Evolutionary conservation across 2,888 invertebrate genomes (phyloP), one percentile per base, ranked within the genome.

Genomic region (Malthinus seriepunctatus): DNA sequence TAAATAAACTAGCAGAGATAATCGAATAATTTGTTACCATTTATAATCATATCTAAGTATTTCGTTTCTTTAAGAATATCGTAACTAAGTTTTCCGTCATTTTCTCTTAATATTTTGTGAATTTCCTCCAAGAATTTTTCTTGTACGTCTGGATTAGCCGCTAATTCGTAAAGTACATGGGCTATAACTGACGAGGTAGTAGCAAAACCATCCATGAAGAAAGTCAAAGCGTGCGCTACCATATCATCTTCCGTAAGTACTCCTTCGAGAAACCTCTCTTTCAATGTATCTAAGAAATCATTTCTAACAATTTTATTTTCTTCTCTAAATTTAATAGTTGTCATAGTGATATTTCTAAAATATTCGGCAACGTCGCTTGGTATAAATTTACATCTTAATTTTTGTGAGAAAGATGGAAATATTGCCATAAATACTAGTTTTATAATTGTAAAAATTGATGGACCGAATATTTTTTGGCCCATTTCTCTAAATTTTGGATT

Each of bases 171-270:
- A 1, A 76, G 67, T 1, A 75, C 55, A 50, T 76, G 80, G 37
- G 72, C 73, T 33, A 81, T 64, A 0, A 77, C 76, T 0, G 74
- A 70, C 0, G 80, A 78, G 10, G 79, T 80, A 0, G 82, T 82
- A 64, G 81, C 81, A 63, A 78, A 81, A 1, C 81, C 82, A 37
- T 82, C 82, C 1, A 74, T 46, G 56, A 79, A 80, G 60, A 80
- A 80, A 0, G 80, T 73, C 1, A 80, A 63, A 3, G 75, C 68
- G 35, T 80, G 78, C 0, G 79, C 73, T 0, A 71, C 53, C 42
- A 81, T 63, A 0, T 74, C 68, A 1, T 69, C 68, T 15, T 77
- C 63, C 1, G 56, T 64, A 55, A 73, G 62, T 33, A 63, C 23
- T 32, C 63, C 55, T 32, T 63, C 62, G 34, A 53, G 60, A 1